Base-by-base conservation (phyloP, 1,140 invertebrate species). In the Drosophila busckii region DNA sequence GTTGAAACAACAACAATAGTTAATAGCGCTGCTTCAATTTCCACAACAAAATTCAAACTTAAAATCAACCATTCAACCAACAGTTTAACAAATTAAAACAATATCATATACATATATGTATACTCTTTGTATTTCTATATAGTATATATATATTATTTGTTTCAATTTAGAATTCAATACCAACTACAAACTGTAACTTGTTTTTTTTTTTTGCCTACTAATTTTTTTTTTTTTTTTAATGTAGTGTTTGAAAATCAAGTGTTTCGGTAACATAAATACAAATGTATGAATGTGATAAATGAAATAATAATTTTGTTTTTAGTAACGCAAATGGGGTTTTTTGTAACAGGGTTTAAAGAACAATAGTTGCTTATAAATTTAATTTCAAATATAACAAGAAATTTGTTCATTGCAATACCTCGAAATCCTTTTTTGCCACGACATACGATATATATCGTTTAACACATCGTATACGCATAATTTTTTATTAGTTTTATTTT, bases 381-480 rank as follows among this genome's bases (percentile, higher is more conserved):
- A 73, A 80, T 37, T 80, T 76, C 76, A 80, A 82, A 82, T 82
- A 70, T 82, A 75, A 80, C 69, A 82, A 75, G 64, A 82, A 82
- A 82, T 83, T 75, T 63, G 65, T 73, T 82, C 64, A 82, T 85
- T 83, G 66, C 65, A 84, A 76, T 87, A 87, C 85, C 85, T 87
- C 85, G 84, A 87, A 87, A 85, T 87, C 85, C 85, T 87, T 84
- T 73, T 55, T 45, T 65, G 64, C 54, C 28, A 54, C n/a, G 49
- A 42, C 29, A 42, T 56, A 41, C 46, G 29, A 70, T 35, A 71
- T 63, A 70, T 63, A 35, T 48, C 23, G 19, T 9, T 31, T 40
- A n/a, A n/a, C n/a, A n/a, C n/a, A n/a, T n/a, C n/a, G n/a, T n/a
- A n/a, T 60, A 20, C 44, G 13, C 34, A 48, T 48, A 35, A 40